Evolutionary conservation across 2,113 vertebrate genomes (phyloP).

Genomic region (Sceloporus tristichus): DNA sequence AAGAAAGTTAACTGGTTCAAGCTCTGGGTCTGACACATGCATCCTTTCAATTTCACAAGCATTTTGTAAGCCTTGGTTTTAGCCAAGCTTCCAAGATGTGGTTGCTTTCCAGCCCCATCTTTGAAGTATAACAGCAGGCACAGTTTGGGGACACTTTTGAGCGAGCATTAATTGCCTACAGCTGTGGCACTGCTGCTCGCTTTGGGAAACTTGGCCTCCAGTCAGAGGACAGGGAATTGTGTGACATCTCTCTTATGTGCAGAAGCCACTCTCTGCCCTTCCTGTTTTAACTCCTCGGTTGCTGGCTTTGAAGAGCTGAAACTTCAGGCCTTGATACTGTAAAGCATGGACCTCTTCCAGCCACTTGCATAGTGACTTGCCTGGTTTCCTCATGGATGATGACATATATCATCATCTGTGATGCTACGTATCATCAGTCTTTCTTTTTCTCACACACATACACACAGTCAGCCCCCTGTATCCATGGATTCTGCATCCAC

Average conservation of each 20-base stretch:
- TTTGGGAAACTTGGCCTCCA: background rate
- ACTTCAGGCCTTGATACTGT: background rate
- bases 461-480: too few species aligned
- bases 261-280: background rate
- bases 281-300: background rate
- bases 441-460: too few species aligned
- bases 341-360: background rate
- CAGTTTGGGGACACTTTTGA: constrained; percentile 27
- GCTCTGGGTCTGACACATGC: background rate
- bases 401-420: background rate
- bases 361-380: constrained; percentile 1
- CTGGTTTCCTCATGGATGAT: background rate
- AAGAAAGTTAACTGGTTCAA: too few species aligned
- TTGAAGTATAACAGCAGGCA: constrained; percentile 1
- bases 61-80: constrained; percentile 9
- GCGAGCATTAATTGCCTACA: constrained; percentile 18
- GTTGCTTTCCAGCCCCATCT: background rate
- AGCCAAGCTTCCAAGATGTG: background rate
- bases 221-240: background rate
- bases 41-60: background rate
- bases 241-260: background rate
- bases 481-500: too few species aligned
- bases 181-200: constrained; percentile 7
- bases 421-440: too few species aligned
- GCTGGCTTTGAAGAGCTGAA: background rate